Evolutionary conservation across 2,888 invertebrate species (phyloP).

Genomic region (Agapetus fuscipes): DNA sequence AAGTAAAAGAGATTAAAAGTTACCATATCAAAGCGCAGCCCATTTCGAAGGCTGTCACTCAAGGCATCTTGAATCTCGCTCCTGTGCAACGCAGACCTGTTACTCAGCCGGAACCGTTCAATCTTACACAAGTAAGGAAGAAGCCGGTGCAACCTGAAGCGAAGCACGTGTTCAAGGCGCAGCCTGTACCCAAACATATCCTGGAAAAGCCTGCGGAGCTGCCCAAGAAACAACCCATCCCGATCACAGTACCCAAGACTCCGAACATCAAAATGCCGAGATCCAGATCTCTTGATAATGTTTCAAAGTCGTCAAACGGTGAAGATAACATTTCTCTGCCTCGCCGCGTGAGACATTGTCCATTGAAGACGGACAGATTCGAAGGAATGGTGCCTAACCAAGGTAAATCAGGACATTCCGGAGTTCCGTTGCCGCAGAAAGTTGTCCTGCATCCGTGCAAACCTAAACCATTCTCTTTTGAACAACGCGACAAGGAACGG

Average conservation of each 20-base stretch:
- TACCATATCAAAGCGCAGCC: slow-evolving; percentile 59
- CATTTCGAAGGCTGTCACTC: slow-evolving; percentile 49
- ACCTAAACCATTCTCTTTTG: slow-evolving; percentile 58
- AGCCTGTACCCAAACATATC: slow-evolving; percentile 50
- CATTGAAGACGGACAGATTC: slow-evolving; percentile 12
- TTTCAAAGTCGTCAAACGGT: slow-evolving; percentile 1
- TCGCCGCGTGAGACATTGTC: slow-evolving; percentile 3
- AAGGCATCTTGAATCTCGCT: slow-evolving; percentile 38
- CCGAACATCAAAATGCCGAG: slow-evolving; percentile 25
- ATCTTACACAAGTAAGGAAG: slow-evolving; percentile 48
- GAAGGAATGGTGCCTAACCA: slow-evolving; percentile 5
- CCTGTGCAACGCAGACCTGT: slow-evolving; percentile 43
- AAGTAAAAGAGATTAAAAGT: slow-evolving; percentile 55
- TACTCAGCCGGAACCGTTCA: slow-evolving; percentile 55
- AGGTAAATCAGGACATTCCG: slow-evolving; percentile 11
- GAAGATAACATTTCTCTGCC: not conserved
- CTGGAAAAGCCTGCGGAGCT: slow-evolving; percentile 36
- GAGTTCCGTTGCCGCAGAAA: slow-evolving; percentile 15
- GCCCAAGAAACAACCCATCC: slow-evolving; percentile 29
- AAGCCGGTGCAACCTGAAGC: slow-evolving; percentile 28
- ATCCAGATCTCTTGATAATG: slow-evolving; percentile 13
- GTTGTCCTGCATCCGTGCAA: slow-evolving; percentile 16
- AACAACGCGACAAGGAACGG: slow-evolving; percentile 49
- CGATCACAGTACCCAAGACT: slow-evolving; percentile 30
- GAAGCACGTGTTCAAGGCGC: slow-evolving; percentile 45